These are phyloP conservation scores for Lissocephala sabroskyi DNA, from an alignment of 2,888 invertebrate species.

Conservation along the genomic window DNA sequence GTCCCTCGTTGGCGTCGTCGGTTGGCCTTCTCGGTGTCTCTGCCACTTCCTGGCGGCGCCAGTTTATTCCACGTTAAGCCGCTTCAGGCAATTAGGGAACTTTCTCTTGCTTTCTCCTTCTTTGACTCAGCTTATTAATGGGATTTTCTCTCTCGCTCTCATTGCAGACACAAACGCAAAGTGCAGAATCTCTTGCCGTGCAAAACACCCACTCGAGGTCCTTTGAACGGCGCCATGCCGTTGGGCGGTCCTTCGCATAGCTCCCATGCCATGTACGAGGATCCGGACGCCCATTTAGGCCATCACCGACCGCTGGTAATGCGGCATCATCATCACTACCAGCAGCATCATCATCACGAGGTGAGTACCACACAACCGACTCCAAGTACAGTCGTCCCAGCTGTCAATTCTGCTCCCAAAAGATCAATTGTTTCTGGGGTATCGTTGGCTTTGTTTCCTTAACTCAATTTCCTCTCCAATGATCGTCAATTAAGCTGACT, in stretches of 20 bases:
- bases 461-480: too few species aligned
- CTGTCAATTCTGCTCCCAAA: too few species aligned
- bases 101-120: slow-evolving; percentile 4
- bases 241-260: slow-evolving; percentile 73
- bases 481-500: too few species aligned
- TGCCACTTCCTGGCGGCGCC: background rate
- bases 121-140: slow-evolving; percentile 5
- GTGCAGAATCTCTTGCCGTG: slow-evolving; percentile 88
- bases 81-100: slow-evolving; percentile 27
- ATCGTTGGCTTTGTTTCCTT: too few species aligned
- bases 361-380: too few species aligned
- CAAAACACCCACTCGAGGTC: slow-evolving; percentile 79
- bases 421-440: too few species aligned
- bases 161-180: slow-evolving; percentile 87
- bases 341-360: slow-evolving; percentile 69
- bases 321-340: slow-evolving; percentile 70
- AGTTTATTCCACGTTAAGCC: too few species aligned
- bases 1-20: too few species aligned
- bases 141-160: slow-evolving; percentile 16
- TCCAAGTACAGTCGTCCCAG: too few species aligned
- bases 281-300: slow-evolving; percentile 79
- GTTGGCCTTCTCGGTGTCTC: too few species aligned
- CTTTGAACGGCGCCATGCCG: slow-evolving; percentile 66
- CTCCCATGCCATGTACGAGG: slow-evolving; percentile 80
- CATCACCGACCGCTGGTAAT: slow-evolving; percentile 74